Conservation (phyloP, 1,140 invertebrate species). For the Hycleus phaleratus region DNA sequence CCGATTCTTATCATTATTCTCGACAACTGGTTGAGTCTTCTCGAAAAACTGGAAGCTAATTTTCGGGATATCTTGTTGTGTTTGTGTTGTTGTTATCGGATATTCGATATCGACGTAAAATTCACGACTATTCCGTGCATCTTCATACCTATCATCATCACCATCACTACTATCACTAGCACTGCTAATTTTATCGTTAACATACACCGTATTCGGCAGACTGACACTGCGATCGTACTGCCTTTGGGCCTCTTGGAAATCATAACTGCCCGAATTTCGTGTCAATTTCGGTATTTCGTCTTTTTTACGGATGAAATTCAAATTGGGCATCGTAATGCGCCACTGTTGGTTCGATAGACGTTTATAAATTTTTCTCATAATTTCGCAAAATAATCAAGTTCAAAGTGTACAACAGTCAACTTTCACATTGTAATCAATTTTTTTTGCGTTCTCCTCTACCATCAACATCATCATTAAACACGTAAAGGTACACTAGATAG, state of each 20-base stretch:
- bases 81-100: constrained; percentile 2
- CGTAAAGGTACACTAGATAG: too few species aligned
- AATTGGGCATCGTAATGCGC: constrained; percentile 35
- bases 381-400: background rate
- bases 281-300: background rate
- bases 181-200: constrained; percentile 16
- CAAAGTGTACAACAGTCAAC: too few species aligned
- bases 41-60: constrained; percentile 39
- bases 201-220: constrained; percentile 27
- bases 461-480: too few species aligned
- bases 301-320: constrained; percentile 28
- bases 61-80: constrained; percentile 32
- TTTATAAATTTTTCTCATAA: constrained; percentile 37
- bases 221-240: constrained; percentile 28
- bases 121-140: constrained; percentile 14
- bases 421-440: too few species aligned
- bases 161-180: constrained; percentile 23
- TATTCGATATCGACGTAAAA: constrained; percentile 25
- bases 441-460: too few species aligned
- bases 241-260: constrained; percentile 33
- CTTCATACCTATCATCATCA: constrained; percentile 25
- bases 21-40: constrained; percentile 8
- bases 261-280: constrained; percentile 31
- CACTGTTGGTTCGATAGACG: constrained; percentile 37
- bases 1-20: constrained; percentile 11